Evolutionary conservation across 2,797 vertebrate genomes (phyloP).

Genomic region (Prionace glauca): DNA sequence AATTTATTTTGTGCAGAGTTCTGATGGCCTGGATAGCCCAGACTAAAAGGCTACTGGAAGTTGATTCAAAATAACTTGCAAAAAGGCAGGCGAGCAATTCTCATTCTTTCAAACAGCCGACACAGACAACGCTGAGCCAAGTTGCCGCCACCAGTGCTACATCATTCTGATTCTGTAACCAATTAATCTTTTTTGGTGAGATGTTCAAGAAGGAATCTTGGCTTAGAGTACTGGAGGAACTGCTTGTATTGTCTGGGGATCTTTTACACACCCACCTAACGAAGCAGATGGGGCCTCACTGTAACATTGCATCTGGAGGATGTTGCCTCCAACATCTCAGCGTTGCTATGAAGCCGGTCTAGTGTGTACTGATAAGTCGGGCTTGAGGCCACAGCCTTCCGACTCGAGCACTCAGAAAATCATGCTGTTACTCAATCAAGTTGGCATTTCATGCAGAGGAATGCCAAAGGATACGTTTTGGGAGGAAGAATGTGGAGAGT

Average conservation of each 20-base stretch:
- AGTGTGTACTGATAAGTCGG: not conserved
- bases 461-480: not conserved
- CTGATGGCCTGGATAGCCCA: not conserved
- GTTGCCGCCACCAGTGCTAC: not conserved
- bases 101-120: not conserved
- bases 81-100: too few relatives aligned
- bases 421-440: not conserved
- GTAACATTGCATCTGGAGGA: not conserved
- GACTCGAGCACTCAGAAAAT: not conserved
- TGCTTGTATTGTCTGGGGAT: not conserved
- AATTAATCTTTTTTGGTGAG: not conserved
- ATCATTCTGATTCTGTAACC: not conserved
- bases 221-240: not conserved
- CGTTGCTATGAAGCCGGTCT: not conserved
- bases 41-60: not conserved
- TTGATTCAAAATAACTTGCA: not conserved
- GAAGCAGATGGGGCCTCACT: not conserved
- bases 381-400: too few relatives aligned
- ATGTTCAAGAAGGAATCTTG: not conserved
- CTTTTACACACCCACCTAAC: not conserved
- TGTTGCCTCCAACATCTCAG: not conserved
- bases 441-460: not conserved
- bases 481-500: not conserved
- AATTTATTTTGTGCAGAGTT: not conserved
- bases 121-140: not conserved